Evolutionary conservation across 2,888 invertebrate species (phyloP), one percentile per base, ranked within the genome.

Genomic region (Escarpia spicata): DNA sequence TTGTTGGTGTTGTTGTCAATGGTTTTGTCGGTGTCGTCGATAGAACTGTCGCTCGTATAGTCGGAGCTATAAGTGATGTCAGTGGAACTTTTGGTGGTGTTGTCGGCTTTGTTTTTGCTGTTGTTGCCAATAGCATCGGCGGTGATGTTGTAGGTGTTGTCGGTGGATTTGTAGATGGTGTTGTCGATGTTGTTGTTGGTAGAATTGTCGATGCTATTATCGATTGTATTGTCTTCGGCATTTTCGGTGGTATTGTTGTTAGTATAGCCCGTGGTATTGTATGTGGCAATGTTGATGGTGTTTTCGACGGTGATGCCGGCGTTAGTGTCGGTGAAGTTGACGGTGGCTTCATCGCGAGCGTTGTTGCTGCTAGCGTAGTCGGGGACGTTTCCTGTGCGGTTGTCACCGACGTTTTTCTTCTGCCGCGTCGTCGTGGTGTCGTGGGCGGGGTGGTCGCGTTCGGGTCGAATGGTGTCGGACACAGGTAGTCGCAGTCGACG

Each of bases 171-270:
- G 89, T 89, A 26, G n/a, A 1, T 19, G 89, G 89, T 89, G 89
- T 89, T 89, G 89, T 89, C 89, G n/a, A 89, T 19, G 89, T 19
- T 89, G 89, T 89, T 89, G 89, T 89, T n/a, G 89, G n/a, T 89
- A n/a, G 89, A 89, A n/a, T 89, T 89, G 89, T 90, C 90, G 90
- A 90, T 90, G 90, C 10, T 0, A 43, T 15, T 90, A 12, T 15
- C 90, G 43, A 19, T 90, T 9, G 90, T 90, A 43, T 90, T 90
- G 90, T 90, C 90, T 12, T 43, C 12, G 90, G 90, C 15, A 19
- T 91, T 91, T 26, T 91, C 91, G 26, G 19, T 91, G n/a, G 91
- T n/a, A 6, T 91, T 31, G n/a, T 91, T 2, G 26, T 37, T 90
- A 15, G 90, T 8, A 10, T 89, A 26, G 89, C n/a, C 89, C 19